Evolutionary conservation across 2,797 vertebrate species (phyloP), one percentile per base, ranked within the genome.

Genomic region (Malurus splendens): DNA sequence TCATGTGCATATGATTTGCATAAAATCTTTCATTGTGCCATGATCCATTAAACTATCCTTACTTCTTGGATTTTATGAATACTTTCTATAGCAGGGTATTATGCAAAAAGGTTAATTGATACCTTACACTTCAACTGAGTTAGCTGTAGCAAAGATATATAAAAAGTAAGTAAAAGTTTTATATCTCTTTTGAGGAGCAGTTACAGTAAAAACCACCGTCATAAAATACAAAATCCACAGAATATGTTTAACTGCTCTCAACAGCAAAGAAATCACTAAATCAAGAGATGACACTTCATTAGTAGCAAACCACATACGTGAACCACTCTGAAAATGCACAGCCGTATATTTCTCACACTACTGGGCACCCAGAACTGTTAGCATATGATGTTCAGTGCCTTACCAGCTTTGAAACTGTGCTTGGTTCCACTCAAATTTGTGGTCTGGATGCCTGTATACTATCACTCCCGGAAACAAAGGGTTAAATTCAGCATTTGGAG

Each of bases 351-450:
- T 85, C 68, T 59, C 30, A 73, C 36, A 23, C n/a, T 48, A 47
- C 52, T 38, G 23, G 52, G 20, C 22, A 48, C 44, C 41, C 68
- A 83, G 60, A 91, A 8, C 42, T 52, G 28, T 8, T 36, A n/a
- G 25, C 18, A 64, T 12, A 45, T 0, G 0, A 72, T 3, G n/a
- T 19, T 68, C 50, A 67, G 44, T 32, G 90, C 86, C 97, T 94
- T 84, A 99, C 99, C 99, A 99, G 56, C 94, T 97, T 94, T 98
- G 97, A 96, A 99, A 99, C 27, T 99, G 97, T 8, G 77, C 90
- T 96, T 97, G 97, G 82, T 90, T 98, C 99, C 99, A 99, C 94
- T 99, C 99, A 90, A 99, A 99, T 94, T 98, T 99, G 96, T 99
- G 99, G 94, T 99, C 98, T 9, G 91, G 90, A 93, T 99, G 96